Base-by-base conservation (phyloP, 30 jellyfish, hydroid and myxozoan genomes). In the Rhopilema esculentum region DNA sequence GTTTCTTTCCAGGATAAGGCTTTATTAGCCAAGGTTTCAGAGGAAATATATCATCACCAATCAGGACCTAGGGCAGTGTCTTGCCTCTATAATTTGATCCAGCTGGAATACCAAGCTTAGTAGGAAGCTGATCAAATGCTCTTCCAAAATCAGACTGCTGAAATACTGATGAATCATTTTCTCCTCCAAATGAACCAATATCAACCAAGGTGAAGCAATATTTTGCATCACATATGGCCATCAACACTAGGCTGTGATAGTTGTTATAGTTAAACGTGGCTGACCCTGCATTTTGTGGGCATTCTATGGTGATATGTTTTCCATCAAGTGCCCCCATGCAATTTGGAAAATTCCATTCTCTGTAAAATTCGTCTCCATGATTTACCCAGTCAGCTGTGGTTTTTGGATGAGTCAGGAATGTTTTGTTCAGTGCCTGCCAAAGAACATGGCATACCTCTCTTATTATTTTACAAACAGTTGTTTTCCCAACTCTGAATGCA, bases 21-120 rank as follows among this genome's bases (percentile, higher is more conserved):
- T 49, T 80, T 79, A 88, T 68, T 61, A 88, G 30, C 96, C 96
- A 88, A 29, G 92, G 75, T 67, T 88, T 77, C 77, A 88, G 63
- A n/a, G 94, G 94, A 74, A 85, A 72, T 16, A 85, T 75, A 27
- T 72, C 94, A 63, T 85, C 94, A 20, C 89, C 91, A 53, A 85
- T 49, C 48, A 85, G 83, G 69, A 85, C 66, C 26, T 83, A 83
- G 53, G 92, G 92, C 63, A 83, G 77, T 49, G 77, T 49, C 53
- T 49, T 32, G 68, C 53, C 33, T 29, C 68, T 27, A 40, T 49
- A 72, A 20, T 22, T 49, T 20, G 31, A 22, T 25, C 53, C 40
- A 72, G 84, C 40, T 72, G 84, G 40, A 8, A 49, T 33, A n/a
- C 69, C 40, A 25, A 49, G 84, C 84, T 25, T 20, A 19, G 53